Percentiles rank a stretch among this genome's conserved stretches.
These are phyloP conservation scores for Macropis europaea DNA, from an alignment of 2,888 invertebrate genomes.

Conservation along the genomic window DNA sequence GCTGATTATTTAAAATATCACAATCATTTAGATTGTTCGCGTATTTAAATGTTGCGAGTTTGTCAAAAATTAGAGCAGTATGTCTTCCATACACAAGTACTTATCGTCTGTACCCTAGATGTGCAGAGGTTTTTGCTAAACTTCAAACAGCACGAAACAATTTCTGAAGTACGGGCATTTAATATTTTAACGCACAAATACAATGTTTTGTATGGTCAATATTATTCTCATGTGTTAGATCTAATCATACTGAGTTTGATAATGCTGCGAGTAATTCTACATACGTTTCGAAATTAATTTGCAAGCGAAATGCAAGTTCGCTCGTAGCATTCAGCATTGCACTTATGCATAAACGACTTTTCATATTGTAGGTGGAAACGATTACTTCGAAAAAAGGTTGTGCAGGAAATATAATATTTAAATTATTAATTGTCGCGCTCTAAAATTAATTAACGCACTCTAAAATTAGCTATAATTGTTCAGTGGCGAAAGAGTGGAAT, in stretches of 20 bases:
- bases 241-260: neutral
- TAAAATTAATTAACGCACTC: constrained; percentile 53
- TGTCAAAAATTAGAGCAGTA: constrained; percentile 51
- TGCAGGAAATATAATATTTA: neutral
- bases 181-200: neutral
- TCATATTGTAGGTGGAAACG: neutral
- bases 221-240: neutral
- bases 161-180: neutral
- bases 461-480: constrained; percentile 57
- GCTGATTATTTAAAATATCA: constrained; percentile 23
- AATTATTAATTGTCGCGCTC: constrained; percentile 33
- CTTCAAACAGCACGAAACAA: constrained; percentile 18
- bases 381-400: neutral
- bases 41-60: neutral
- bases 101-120: constrained; percentile 36
- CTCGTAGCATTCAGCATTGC: neutral
- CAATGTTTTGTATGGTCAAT: neutral
- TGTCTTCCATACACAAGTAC: constrained; percentile 42
- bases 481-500: constrained; percentile 45
- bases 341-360: neutral
- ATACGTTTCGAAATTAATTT: constrained; percentile 21
- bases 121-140: constrained; percentile 41
- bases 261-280: neutral
- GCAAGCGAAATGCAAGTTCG: constrained; percentile 14
- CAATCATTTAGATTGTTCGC: neutral